Evolutionary conservation across 2,888 invertebrate species (phyloP).

Genomic region (Bedellia somnulentella): DNA sequence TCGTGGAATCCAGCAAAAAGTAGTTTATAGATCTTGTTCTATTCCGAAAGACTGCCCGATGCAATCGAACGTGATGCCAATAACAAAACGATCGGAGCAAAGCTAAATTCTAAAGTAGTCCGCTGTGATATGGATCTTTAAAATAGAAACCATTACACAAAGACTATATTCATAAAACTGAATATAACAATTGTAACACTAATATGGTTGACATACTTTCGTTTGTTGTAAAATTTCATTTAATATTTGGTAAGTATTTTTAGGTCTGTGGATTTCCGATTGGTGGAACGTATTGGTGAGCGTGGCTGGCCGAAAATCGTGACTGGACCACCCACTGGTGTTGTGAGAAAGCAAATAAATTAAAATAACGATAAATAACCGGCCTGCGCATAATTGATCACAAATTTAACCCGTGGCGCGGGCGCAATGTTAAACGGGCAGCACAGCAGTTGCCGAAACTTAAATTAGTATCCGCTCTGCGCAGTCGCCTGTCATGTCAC

Average conservation of each 20-base stretch:
- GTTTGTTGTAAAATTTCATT: too few relatives aligned
- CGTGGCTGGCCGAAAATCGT: slow-evolving; percentile 47
- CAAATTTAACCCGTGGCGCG: slow-evolving; percentile 58
- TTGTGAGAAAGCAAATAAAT: slow-evolving; percentile 55
- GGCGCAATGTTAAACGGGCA: slow-evolving; percentile 53
- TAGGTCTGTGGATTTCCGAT: not conserved
- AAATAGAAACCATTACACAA: not conserved
- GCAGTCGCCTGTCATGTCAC: too few relatives aligned
- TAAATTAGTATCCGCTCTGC: slow-evolving; percentile 43
- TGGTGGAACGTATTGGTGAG: slow-evolving; percentile 49
- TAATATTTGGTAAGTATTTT: not conserved
- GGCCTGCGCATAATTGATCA: slow-evolving; percentile 60
- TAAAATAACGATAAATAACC: slow-evolving; percentile 59
- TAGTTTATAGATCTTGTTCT: too few relatives aligned
- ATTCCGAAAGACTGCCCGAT: slow-evolving; percentile 32
- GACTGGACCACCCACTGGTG: slow-evolving; percentile 55
- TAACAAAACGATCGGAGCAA: slow-evolving; percentile 35
- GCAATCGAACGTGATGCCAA: slow-evolving; percentile 26
- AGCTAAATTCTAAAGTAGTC: slow-evolving; percentile 6
- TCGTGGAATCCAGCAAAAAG: too few relatives aligned
- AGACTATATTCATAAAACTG: not conserved
- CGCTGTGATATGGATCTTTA: not conserved
- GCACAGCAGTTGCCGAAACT: slow-evolving; percentile 45
- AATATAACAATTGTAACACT: not conserved
- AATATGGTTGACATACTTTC: too few relatives aligned